Evolutionary conservation across 2,888 invertebrate species (phyloP), one percentile per base, ranked within the genome.

Genomic region (Frankliniella intonsa): DNA sequence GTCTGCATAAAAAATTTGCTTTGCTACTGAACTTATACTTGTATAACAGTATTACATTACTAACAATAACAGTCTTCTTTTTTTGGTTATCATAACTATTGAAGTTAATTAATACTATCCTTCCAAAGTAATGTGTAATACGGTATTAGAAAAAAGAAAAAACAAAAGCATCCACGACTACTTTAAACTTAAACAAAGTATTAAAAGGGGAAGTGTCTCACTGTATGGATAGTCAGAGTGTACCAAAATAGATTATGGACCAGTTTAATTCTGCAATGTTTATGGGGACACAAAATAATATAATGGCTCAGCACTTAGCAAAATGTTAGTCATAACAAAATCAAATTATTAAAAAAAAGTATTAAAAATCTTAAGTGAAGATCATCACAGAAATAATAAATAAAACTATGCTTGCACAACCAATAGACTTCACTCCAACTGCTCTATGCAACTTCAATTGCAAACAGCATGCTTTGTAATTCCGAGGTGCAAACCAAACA

Each of bases 401-500:
- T 38, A 38, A 38, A 22, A 25, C 69, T 22, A 25, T 76, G 25
- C 69, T 25, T n/a, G 17, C 62, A 62, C 7, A 76, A 25, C 69
- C 69, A n/a, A 12, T 76, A 25, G 69, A 25, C 25, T 76, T 25
- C 10, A 22, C 69, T 76, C 69, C 25, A 11, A 76, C 9, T 25
- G 25, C 12, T 10, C 8, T 76, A n/a, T n/a, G 12, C 25, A 22
- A 22, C 22, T 76, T 22, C 25, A 76, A 8, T 25, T 22, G 22
- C 12, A 10, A 25, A 22, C 38, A 38, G 38, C 38, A 38, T 38
- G 38, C 38, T 38, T 38, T 38, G 5, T 38, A 38, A 38, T 76
- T 76, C 69, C 69, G 69, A 76, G 69, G 69, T 76, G 69, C 69
- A 76, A 76, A 76, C 69, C 69, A 76, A 76, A 76, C 22, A 76